Conservation (phyloP, 1,140 invertebrate genomes). For the Drosophila ercepeae region DNA sequence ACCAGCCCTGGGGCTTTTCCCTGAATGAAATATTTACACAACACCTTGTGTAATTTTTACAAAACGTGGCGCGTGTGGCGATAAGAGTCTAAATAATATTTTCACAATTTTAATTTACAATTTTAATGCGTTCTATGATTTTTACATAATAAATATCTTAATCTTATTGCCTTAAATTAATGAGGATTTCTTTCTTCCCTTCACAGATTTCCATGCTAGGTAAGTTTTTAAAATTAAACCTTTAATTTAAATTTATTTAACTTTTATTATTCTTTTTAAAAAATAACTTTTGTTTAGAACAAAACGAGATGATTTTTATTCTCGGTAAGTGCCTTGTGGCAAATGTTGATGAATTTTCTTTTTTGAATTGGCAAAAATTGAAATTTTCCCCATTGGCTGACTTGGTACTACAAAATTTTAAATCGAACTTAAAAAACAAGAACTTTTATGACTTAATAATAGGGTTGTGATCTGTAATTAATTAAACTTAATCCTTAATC, state of each 20-base stretch:
- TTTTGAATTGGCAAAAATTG: slow-evolving; percentile 39
- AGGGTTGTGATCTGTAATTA: too few relatives aligned
- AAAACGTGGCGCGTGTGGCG: slow-evolving; percentile 29
- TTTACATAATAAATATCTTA: slow-evolving; percentile 2
- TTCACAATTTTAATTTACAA: background rate
- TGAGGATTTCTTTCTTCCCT: background rate
- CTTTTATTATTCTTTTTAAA: slow-evolving; percentile 4
- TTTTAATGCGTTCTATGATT: background rate
- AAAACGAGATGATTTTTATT: slow-evolving; percentile 55
- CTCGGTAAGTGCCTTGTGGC: slow-evolving; percentile 67
- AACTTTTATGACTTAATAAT: background rate
- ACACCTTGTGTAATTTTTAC: slow-evolving; percentile 52
- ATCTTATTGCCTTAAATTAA: background rate
- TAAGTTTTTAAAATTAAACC: slow-evolving; percentile 15
- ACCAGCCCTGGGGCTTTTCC: slow-evolving; percentile 16
- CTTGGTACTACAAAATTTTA: slow-evolving; percentile 51
- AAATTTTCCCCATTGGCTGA: slow-evolving; percentile 57
- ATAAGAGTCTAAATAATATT: background rate
- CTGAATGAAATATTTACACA: slow-evolving; percentile 60
- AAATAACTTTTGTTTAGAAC: slow-evolving; percentile 19
- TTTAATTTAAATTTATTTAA: background rate
- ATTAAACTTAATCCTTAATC: background rate
- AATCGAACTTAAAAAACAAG: background rate
- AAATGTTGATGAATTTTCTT: slow-evolving; percentile 56
- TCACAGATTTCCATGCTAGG: slow-evolving; percentile 66